Conservation (phyloP, 2,113 vertebrate genomes). For the Glaucidium brasilianum region DNA sequence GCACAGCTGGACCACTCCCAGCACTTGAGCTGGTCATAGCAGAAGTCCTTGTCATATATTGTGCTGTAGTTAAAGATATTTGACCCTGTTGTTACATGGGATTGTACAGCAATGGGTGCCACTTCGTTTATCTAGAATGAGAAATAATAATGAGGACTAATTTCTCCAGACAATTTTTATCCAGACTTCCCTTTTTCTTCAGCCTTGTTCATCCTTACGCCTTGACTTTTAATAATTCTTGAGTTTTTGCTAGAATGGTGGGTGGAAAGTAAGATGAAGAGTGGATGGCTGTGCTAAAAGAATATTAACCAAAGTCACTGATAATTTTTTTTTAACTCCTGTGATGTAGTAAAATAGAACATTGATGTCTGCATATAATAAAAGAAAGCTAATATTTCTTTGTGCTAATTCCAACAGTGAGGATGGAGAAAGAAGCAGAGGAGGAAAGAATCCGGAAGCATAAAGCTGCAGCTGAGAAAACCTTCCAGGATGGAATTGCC, state of each 20-base stretch:
- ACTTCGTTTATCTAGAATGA: neutral
- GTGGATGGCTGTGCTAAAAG: neutral
- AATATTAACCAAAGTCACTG: neutral
- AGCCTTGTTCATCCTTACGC: neutral
- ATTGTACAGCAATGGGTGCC: neutral
- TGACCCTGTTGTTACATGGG: neutral
- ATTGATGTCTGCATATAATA: neutral
- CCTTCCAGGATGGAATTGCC: conserved; percentile 92
- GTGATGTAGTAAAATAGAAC: neutral
- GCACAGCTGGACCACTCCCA: neutral
- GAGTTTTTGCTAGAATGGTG: neutral
- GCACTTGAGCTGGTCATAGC: neutral
- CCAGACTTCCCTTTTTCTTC: neutral
- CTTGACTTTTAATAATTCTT: neutral
- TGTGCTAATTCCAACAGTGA: conserved; percentile 73
- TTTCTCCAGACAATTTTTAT: neutral
- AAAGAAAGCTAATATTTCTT: neutral
- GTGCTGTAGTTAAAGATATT: neutral
- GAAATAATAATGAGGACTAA: neutral
- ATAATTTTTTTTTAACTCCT: neutral
- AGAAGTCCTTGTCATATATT: neutral
- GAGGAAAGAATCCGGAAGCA: conserved; percentile 89
- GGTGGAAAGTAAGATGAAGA: neutral
- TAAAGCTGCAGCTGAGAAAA: conserved; percentile 85
- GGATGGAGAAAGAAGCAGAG: conserved; percentile 91